A percentile compares a stretch with the other conserved stretches of the same genome.
Conservation (phyloP, 2,797 vertebrate species). For the Argentina silus region DNA sequence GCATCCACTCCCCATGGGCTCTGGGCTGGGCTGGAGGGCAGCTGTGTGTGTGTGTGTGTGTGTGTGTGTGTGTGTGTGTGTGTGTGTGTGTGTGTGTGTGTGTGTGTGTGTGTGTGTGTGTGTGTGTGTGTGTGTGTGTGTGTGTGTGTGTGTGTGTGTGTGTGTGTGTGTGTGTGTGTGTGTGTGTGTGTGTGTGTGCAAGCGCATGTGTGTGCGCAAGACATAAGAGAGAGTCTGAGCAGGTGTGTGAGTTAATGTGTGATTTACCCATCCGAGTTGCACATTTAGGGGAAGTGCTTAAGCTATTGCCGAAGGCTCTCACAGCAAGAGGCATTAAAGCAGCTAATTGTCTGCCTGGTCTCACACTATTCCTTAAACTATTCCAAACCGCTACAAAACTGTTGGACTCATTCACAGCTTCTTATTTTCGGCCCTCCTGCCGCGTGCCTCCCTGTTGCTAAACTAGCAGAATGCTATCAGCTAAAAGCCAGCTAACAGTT, state of each 20-base stretch:
- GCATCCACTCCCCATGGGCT: background rate
- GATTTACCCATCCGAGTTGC: background rate
- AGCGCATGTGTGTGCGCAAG: background rate
- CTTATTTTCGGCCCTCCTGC: background rate
- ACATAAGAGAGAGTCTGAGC: background rate
- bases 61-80: background rate
- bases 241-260: background rate
- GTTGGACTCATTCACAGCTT: slow-evolving; percentile 1
- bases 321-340: background rate
- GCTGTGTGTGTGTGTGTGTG: background rate
- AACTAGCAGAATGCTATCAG: background rate
- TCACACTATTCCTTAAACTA: background rate
- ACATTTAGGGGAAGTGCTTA: background rate
- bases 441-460: background rate
- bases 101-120: background rate
- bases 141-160: background rate
- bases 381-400: background rate
- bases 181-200: background rate
- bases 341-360: background rate
- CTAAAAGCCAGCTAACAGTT: background rate
- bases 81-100: background rate
- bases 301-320: background rate
- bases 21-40: background rate
- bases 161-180: background rate
- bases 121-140: background rate